Base-by-base conservation (phyloP, 2,888 invertebrate genomes). In the Dermolepida albohirtum region DNA sequence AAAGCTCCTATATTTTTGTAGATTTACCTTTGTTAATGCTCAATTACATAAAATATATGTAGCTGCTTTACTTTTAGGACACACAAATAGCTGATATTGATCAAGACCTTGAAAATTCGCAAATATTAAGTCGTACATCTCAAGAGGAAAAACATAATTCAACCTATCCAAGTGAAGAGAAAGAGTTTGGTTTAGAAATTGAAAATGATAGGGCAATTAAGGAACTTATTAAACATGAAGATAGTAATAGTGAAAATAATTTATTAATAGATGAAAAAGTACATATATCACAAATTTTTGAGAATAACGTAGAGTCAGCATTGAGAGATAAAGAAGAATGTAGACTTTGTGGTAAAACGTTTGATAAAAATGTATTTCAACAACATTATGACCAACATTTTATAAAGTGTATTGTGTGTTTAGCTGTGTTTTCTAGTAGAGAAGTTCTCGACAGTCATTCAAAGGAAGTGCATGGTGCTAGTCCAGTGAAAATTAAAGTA, bases 351-450 rank as follows among this genome's bases (percentile, higher is more conserved):
- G 81, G 82, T 10, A 82, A 82, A 68, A 75, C 78, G n/a, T 82
- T 77, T 68, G 77, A 78, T 7, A 81, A 81, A 70, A 74, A 77
- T 16, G 79, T 78, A 51, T 81, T 83, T 71, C 79, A 84, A 68
- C 72, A 73, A 39, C 84, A 84, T 73, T 84, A 81, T 71, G 79
- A 81, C 39, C 76, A 76, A 64, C 85, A 85, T 73, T 83, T 83
- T 73, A 77, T 78, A 63, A 84, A 82, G 70, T 85, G 84, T 70
- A 71, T 74, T 4, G 70, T 75, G 5, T 87, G 87, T 73, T 82
- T 81, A 51, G 76, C 83, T 27, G 82, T 83, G 64, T 86, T 86
- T 73, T 82, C 83, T 5, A 85, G 81, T 71, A 75, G 83, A 39
- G 85, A 86, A 39, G 80, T 81, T n/a, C 74, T 87, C 8, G 75